phyloP scores from a whole-genome alignment of 2,888 invertebrate genomes.

The Ceraclea dissimilis region DNA sequence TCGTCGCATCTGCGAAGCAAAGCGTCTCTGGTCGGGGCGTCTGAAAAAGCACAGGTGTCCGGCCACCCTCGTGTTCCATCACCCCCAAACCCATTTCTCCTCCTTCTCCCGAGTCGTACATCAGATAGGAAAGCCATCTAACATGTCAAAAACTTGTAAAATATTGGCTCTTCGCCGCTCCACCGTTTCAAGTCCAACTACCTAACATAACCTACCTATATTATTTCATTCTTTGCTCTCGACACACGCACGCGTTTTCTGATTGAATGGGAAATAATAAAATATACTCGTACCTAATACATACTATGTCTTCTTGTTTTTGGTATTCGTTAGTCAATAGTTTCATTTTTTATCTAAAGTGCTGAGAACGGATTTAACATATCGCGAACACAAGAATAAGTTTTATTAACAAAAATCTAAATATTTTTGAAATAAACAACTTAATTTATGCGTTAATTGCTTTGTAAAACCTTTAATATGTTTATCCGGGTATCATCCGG shows the following conservation, averaged over 20 bases:
- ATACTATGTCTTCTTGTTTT: too few relatives aligned
- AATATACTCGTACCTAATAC: neutral
- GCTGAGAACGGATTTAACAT: too few relatives aligned
- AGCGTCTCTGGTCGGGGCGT: slow-evolving; percentile 30
- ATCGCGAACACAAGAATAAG: too few relatives aligned
- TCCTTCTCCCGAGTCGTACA: slow-evolving; percentile 25
- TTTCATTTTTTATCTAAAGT: too few relatives aligned
- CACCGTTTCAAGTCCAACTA: slow-evolving; percentile 29
- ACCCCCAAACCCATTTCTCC: too few relatives aligned
- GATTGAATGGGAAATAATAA: slow-evolving; percentile 17
- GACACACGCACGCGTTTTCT: slow-evolving; percentile 6
- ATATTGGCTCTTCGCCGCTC: slow-evolving; percentile 51
- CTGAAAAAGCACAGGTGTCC: slow-evolving; percentile 33
- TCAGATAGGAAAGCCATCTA: slow-evolving; percentile 53
- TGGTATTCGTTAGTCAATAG: too few relatives aligned
- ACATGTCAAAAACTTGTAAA: slow-evolving; percentile 63
- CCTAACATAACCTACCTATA: slow-evolving; percentile 24
- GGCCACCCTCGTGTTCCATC: slow-evolving; percentile 24
- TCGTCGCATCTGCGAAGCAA: slow-evolving; percentile 27
- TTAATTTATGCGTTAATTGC: too few relatives aligned
- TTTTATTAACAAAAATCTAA: too few relatives aligned
- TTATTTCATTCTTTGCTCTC: neutral
- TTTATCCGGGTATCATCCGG: too few relatives aligned
- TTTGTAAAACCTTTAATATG: too few relatives aligned
- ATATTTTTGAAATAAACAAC: too few relatives aligned